These are phyloP conservation scores for Tachystola acroxantha DNA, from an alignment of 2,888 invertebrate species.

Conservation along the genomic window DNA sequence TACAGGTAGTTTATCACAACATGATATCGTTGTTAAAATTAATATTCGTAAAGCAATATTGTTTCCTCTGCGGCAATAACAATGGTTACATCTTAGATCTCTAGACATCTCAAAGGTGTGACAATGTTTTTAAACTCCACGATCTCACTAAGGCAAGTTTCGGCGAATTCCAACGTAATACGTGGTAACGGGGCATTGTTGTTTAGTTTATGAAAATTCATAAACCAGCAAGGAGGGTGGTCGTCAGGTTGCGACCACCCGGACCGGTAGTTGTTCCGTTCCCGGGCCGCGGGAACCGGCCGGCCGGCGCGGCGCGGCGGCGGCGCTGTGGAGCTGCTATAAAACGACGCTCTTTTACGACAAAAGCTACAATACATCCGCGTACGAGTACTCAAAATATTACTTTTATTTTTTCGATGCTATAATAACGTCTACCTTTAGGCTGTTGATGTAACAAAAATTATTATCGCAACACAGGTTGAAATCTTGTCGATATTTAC, in stretches of 20 bases:
- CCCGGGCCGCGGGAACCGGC: background rate
- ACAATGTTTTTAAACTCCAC: too few relatives aligned
- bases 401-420: too few relatives aligned
- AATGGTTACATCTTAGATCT: too few relatives aligned
- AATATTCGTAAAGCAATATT: too few relatives aligned
- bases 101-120: too few relatives aligned
- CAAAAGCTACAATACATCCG: conserved; percentile 35
- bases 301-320: too few relatives aligned
- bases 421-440: conserved; percentile 26
- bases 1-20: too few relatives aligned
- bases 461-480: too few relatives aligned
- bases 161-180: conserved; percentile 7
- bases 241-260: conserved; percentile 54
- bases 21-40: too few relatives aligned
- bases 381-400: conserved; percentile 26
- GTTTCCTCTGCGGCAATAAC: too few relatives aligned
- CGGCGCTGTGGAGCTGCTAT: background rate
- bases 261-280: conserved; percentile 15
- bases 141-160: background rate
- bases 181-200: conserved; percentile 27
- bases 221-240: conserved; percentile 44
- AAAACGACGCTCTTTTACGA: conserved; percentile 20
- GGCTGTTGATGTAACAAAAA: too few relatives aligned
- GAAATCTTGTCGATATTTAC: too few relatives aligned
- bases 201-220: conserved; percentile 51